Conservation (phyloP, 2,888 invertebrate species). For the Apotomis turbidana region DNA sequence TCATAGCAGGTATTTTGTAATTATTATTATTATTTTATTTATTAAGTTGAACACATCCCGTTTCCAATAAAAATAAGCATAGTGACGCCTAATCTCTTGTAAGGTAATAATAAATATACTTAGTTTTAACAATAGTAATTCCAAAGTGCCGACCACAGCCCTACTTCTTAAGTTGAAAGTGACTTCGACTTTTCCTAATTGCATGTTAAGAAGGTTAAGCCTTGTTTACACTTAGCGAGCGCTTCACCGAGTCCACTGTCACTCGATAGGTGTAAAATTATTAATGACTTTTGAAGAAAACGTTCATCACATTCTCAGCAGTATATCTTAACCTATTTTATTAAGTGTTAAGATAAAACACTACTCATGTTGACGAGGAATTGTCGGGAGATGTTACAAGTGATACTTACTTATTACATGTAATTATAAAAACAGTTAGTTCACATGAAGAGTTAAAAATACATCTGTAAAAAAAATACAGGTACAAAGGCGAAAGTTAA, state of each 20-base stretch:
- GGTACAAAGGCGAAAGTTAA: too few relatives aligned
- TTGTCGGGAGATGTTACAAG: too few relatives aligned
- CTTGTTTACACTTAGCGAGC: conserved; percentile 1
- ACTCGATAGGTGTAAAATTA: neutral
- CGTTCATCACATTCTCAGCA: neutral
- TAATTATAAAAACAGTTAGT: too few relatives aligned
- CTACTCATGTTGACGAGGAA: too few relatives aligned
- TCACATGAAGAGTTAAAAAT: too few relatives aligned
- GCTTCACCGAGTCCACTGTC: neutral
- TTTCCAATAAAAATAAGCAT: neutral
- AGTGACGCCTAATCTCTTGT: neutral
- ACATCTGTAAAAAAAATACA: too few relatives aligned
- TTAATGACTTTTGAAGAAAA: neutral
- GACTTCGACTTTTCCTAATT: conserved; percentile 28
- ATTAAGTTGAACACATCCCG: too few relatives aligned
- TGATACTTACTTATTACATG: too few relatives aligned
- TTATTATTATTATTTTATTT: too few relatives aligned
- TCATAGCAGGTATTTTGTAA: too few relatives aligned
- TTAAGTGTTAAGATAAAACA: too few relatives aligned
- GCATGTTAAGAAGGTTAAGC: conserved; percentile 21
- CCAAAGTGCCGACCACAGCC: neutral
- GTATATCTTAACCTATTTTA: neutral
- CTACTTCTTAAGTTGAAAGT: conserved; percentile 8
- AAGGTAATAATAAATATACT: neutral
- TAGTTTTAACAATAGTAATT: neutral